Conservation (phyloP, 1,140 invertebrate species). For the Drosophila biarmipes region DNA sequence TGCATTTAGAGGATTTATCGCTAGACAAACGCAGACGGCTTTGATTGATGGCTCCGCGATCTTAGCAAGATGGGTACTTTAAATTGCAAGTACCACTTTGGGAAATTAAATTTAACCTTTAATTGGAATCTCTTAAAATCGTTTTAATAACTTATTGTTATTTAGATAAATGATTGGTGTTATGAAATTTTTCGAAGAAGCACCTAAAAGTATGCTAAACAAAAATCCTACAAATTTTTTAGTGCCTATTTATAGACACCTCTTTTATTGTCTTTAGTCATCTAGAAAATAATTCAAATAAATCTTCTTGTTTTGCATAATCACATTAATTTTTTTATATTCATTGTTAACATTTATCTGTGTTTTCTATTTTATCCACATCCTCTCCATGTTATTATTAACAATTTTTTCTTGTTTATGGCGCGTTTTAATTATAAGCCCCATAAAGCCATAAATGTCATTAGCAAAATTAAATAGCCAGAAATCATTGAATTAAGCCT, state of each 20-base stretch:
- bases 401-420: slow-evolving; percentile 12
- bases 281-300: neutral
- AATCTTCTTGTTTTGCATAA: neutral
- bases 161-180: too few relatives aligned
- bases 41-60: slow-evolving; percentile 29
- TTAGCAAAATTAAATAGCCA: slow-evolving; percentile 13
- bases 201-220: too few relatives aligned
- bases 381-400: neutral
- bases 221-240: too few relatives aligned
- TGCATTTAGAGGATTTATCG: slow-evolving; percentile 40
- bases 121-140: neutral
- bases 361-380: neutral
- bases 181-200: too few relatives aligned
- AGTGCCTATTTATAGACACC: too few relatives aligned
- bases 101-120: neutral
- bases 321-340: neutral
- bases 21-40: slow-evolving; percentile 18
- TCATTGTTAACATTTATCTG: neutral
- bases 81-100: neutral
- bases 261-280: neutral
- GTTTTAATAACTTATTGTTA: too few relatives aligned
- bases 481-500: slow-evolving; percentile 15
- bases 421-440: slow-evolving; percentile 10
- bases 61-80: neutral
- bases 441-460: slow-evolving; percentile 7